Conservation (phyloP, 1,140 invertebrate species). For the Augochlora pura region DNA sequence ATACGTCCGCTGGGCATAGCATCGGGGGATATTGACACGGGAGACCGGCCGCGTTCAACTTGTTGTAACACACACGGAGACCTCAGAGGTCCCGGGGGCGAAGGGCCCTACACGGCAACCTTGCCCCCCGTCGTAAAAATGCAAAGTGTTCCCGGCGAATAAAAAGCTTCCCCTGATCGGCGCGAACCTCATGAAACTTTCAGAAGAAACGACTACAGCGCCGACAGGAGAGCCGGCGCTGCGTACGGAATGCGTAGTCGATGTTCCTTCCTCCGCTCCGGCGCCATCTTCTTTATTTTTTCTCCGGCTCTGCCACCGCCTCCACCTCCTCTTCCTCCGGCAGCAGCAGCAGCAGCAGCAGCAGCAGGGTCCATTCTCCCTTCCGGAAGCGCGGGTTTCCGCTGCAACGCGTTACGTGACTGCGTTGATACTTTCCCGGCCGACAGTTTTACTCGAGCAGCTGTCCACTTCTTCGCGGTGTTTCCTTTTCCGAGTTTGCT, state of each 20-base stretch:
- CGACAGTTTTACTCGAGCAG: constrained; percentile 13
- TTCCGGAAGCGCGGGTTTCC: constrained; percentile 51
- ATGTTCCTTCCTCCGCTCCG: constrained; percentile 13
- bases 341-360: too few species aligned
- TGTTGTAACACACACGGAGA: constrained; percentile 38
- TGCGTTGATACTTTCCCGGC: constrained; percentile 11
- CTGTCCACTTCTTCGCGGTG: constrained; percentile 18
- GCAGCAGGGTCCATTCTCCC: constrained; percentile 24
- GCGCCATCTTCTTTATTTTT: neutral
- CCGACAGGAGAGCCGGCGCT: constrained; percentile 35
- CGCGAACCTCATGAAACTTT: constrained; percentile 68
- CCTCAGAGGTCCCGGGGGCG: constrained; percentile 57
- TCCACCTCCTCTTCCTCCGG: neutral
- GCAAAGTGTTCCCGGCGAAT: constrained; percentile 63
- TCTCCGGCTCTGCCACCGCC: neutral
- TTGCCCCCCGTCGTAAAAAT: constrained; percentile 66
- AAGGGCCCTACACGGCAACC: constrained; percentile 57
- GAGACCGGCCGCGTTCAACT: constrained; percentile 27
- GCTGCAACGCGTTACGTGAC: constrained; percentile 58
- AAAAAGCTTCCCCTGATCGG: constrained; percentile 66
- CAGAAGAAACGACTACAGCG: constrained; percentile 54
- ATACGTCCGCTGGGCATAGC: constrained; percentile 32
- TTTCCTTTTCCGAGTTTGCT: constrained; percentile 27
- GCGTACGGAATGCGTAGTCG: constrained; percentile 63
- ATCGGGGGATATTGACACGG: constrained; percentile 35